These are phyloP conservation scores for Orchestia grillus DNA, from an alignment of 1,140 invertebrate genomes.

Conservation along the genomic window DNA sequence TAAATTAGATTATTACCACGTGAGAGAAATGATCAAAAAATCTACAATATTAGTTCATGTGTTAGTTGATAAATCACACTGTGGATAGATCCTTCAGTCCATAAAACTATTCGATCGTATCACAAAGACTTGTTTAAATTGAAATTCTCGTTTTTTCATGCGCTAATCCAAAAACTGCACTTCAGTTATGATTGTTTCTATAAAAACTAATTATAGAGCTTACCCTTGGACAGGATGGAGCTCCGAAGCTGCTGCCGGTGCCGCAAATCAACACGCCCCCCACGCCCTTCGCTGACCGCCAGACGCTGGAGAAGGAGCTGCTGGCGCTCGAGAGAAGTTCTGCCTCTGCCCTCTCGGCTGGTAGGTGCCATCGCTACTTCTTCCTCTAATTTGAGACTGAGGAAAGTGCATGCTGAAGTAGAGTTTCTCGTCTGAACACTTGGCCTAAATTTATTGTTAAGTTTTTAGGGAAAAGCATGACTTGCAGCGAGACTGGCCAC, in stretches of 20 bases:
- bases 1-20: not conserved
- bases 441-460: not conserved
- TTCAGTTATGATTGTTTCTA: not conserved
- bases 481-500: not conserved
- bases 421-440: not conserved
- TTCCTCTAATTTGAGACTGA: not conserved
- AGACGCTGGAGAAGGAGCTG: conserved; percentile 70
- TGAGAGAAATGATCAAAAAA: not conserved
- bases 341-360: not conserved
- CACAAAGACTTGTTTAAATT: not conserved
- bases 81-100: not conserved
- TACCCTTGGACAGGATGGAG: conserved; percentile 61
- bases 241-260: conserved; percentile 62
- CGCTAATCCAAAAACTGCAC: not conserved
- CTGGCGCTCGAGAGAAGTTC: conserved; percentile 65
- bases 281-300: conserved; percentile 79
- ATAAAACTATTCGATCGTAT: not conserved
- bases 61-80: not conserved
- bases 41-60: not conserved
- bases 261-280: conserved; percentile 76
- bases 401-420: not conserved
- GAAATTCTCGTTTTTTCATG: not conserved
- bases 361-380: not conserved
- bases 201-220: not conserved
- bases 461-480: not conserved